A percentile compares a stretch with the other conserved stretches of the same genome.
Conservation (phyloP, 2,797 vertebrate species). For the Tragelaphus oryx region DNA sequence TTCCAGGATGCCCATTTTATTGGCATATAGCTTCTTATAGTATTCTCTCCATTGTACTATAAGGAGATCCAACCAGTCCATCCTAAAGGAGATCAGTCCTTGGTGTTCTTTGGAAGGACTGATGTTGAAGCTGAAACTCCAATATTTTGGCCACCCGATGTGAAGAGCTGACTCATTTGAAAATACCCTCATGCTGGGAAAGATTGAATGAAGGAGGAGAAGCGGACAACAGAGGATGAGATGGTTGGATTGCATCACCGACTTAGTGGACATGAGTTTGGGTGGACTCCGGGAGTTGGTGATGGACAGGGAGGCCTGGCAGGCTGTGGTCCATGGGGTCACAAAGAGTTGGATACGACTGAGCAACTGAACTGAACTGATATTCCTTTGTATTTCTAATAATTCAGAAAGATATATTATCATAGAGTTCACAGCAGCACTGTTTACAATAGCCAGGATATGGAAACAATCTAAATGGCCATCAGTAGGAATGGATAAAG, state of each 20-base stretch:
- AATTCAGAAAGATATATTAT: background rate
- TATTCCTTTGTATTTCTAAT: background rate
- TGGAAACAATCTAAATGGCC: background rate
- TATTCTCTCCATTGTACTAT: background rate
- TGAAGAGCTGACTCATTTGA: background rate
- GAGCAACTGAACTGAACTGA: background rate
- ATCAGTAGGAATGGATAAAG: background rate
- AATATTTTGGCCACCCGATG: background rate
- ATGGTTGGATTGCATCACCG: background rate
- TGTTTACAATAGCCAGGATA: background rate
- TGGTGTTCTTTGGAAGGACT: background rate
- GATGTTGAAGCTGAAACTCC: background rate
- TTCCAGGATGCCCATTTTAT: background rate
- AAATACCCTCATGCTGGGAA: background rate
- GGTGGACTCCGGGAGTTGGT: fast-evolving
- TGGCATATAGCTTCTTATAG: background rate
- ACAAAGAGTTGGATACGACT: background rate
- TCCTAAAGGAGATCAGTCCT: background rate
- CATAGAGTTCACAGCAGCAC: background rate
- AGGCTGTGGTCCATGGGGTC: fast-evolving
- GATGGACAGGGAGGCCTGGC: background rate
- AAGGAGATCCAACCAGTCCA: background rate
- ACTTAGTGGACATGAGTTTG: background rate
- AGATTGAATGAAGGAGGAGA: background rate
- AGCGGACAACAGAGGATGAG: background rate